phyloP scores from a whole-genome alignment of 2,113 vertebrate genomes.

The Cryptotis parvus region DNA sequence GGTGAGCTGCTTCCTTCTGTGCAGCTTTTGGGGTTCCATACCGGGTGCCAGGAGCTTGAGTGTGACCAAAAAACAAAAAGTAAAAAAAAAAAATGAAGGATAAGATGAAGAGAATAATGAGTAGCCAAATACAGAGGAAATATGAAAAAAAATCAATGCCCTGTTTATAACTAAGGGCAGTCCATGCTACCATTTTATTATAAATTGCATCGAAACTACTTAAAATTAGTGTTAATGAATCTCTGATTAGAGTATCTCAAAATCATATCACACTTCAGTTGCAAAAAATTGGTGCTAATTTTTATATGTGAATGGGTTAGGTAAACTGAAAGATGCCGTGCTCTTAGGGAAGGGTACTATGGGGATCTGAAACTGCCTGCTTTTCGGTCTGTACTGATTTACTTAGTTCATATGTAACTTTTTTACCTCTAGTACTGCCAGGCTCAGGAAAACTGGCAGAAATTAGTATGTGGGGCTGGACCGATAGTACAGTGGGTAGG shows the following conservation, averaged over 20 bases:
- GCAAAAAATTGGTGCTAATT: slow-evolving; percentile 23
- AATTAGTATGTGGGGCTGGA: too few species aligned
- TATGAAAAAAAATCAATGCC: neutral
- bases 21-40: too few species aligned
- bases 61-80: too few species aligned
- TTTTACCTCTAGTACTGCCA: neutral
- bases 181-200: neutral
- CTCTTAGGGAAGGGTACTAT: neutral
- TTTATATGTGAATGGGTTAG: slow-evolving; percentile 11
- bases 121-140: neutral
- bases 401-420: neutral
- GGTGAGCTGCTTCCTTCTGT: too few species aligned
- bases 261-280: slow-evolving; percentile 7
- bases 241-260: slow-evolving; percentile 1
- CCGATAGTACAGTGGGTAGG: too few species aligned
- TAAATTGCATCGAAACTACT: neutral
- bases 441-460: too few species aligned
- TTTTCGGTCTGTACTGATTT: neutral
- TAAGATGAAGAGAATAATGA: neutral
- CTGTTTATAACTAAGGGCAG: neutral
- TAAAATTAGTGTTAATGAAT: slow-evolving; percentile 1
- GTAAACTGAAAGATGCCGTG: slow-evolving; percentile 10
- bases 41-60: too few species aligned
- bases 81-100: too few species aligned
- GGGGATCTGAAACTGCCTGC: neutral